A percentile compares a stretch with the other conserved stretches of the same genome.
These are phyloP conservation scores for Aleiodes testaceus DNA, from an alignment of 2,888 invertebrate species.

Conservation along the genomic window DNA sequence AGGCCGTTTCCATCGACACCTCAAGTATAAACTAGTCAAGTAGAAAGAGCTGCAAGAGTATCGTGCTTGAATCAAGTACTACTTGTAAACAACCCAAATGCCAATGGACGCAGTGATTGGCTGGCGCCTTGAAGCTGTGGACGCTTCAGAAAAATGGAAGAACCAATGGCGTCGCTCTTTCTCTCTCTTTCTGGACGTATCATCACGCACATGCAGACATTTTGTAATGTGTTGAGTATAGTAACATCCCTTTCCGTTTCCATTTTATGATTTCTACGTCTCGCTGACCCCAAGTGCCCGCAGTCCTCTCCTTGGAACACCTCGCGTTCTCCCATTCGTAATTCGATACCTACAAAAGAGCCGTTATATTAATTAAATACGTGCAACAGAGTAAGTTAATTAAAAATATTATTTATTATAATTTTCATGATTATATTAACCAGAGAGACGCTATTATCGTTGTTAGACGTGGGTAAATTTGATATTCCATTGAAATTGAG, in stretches of 20 bases:
- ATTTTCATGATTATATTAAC: background rate
- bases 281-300: constrained; percentile 61
- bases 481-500: background rate
- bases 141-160: too few relatives aligned
- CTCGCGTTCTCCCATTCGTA: constrained; percentile 55
- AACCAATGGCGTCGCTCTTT: too few relatives aligned
- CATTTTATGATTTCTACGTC: constrained; percentile 58
- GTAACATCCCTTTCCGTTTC: constrained; percentile 31
- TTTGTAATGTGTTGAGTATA: constrained; percentile 23
- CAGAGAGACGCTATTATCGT: background rate
- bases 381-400: constrained; percentile 66
- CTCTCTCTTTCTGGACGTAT: too few relatives aligned
- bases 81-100: too few relatives aligned
- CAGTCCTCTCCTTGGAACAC: constrained; percentile 65
- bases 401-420: constrained; percentile 4
- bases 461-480: background rate
- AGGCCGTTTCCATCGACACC: too few relatives aligned
- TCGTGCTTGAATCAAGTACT: too few relatives aligned
- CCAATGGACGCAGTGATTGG: too few relatives aligned
- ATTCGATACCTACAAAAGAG: constrained; percentile 62
- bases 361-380: constrained; percentile 64
- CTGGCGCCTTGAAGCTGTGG: too few relatives aligned
- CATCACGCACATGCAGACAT: background rate
- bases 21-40: too few relatives aligned
- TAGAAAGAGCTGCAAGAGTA: too few relatives aligned